Evolutionary conservation across 2,113 vertebrate genomes (phyloP), one percentile per base, ranked within the genome.

Genomic region (Gambusia holbrooki): DNA sequence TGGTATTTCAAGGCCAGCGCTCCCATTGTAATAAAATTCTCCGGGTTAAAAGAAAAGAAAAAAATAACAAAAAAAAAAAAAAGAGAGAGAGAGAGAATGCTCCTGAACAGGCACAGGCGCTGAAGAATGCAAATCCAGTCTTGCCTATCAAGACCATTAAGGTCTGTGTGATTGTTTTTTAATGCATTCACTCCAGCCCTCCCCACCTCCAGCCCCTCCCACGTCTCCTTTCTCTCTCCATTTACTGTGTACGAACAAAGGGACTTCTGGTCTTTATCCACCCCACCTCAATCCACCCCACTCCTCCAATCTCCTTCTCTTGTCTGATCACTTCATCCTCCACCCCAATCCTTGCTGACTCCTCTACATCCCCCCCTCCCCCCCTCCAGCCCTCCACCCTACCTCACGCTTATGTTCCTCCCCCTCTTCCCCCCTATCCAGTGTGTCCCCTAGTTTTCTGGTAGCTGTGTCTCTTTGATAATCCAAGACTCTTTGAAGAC

Each of bases 391-490:
- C 65, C 45, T 85, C 79, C 22, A 28, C 29, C 29, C 79, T 80
- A 73, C 76, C 87, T 90, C 84, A 65, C 61, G 71, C 88, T 90
- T 89, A 90, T 87, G 87, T 87, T 89, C 83, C 78, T 75, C 84
- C 89, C 78, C 84, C 89, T 83, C 86, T 89, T 83, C 88, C 90
- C 87, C 88, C 87, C 85, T 91, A 85, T 88, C 87, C 69, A 75
- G 87, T 51, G 88, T 90, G 90, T 93, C 92, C 92, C 89, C 93
- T 91, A 87, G 85, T 91, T 92, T 93, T 93, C 91, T 90, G 88
- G 92, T 93, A 93, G 92, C 90, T 92, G 93, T 93, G 90, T 93
- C 92, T 92, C 91, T 94, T 93, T 91, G 92, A 93, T 93, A 93
- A 93, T 93, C 91, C 92, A 87, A 93, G 91, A 92, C 87, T 92